Percentiles rank a stretch among this genome's conserved stretches.
Conservation (phyloP, 2,113 vertebrate species). For the Cathartes aura region DNA sequence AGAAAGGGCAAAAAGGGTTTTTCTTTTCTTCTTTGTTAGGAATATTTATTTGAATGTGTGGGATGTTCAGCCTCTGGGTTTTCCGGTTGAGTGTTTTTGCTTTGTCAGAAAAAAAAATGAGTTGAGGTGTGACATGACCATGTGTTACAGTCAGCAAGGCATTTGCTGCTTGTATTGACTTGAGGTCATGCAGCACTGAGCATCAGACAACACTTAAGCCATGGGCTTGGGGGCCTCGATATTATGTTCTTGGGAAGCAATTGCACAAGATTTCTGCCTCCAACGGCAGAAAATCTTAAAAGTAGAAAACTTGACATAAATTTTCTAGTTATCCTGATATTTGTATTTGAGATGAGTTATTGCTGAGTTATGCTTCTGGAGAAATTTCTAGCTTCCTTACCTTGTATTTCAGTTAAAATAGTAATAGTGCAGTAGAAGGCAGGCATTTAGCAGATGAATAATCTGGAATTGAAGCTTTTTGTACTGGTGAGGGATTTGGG, state of each 20-base stretch:
- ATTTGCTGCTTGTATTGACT: not conserved
- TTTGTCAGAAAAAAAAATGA: not conserved
- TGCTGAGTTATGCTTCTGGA: not conserved
- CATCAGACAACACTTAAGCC: not conserved
- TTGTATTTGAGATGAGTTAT: not conserved
- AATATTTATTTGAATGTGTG: not conserved
- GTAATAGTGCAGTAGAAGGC: not conserved
- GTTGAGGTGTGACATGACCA: not conserved
- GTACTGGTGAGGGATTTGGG: not conserved
- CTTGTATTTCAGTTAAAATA: not conserved
- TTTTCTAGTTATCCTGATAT: not conserved
- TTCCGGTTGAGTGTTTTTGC: not conserved
- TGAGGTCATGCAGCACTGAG: not conserved
- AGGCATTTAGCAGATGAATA: not conserved
- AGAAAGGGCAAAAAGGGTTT: not conserved
- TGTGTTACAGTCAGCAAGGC: too few species aligned
- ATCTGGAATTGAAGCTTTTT: not conserved
- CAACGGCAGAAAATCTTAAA: not conserved
- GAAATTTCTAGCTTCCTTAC: not conserved
- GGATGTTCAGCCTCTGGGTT: not conserved
- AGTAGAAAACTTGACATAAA: not conserved
- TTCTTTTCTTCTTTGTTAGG: not conserved
- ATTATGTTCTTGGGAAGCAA: not conserved
- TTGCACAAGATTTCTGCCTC: not conserved
- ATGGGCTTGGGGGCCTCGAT: not conserved